Evolutionary conservation across 2,113 vertebrate species (phyloP), one percentile per base, ranked within the genome.

Genomic region (Artemisiospiza belli): DNA sequence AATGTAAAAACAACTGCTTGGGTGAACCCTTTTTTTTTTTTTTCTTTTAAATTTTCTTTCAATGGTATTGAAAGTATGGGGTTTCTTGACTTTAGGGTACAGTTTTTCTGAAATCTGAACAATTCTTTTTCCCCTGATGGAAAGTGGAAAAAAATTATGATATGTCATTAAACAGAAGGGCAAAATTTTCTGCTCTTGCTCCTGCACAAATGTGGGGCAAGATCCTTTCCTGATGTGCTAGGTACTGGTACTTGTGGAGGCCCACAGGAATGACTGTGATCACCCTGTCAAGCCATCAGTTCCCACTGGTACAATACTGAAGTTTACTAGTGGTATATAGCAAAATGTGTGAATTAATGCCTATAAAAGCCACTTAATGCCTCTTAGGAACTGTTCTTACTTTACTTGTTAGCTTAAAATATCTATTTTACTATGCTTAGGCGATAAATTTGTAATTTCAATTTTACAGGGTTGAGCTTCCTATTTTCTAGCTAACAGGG

Each of bases 241-340:
- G 16, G 5, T 27, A 28, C 54, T 16, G 33, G 19, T 55, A 69
- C 41, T n/a, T 66, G 22, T 68, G 35, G 16, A 88, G 22, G 19
- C 30, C 8, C 33, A 39, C 4, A 0, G 0, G 51, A 72, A 25
- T 31, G 30, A 44, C 44, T 76, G 16, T 0, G 1, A 5, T 54
- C 55, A 54, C 12, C 11, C 47, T 62, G 31, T 41, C 12, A 62
- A 41, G 17, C 39, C 66, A 47, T 44, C 11, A 12, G 25, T 20
- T 79, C n/a, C 25, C 10, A 10, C 11, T 61, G n/a, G 31, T 44
- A 37, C 12, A 73, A 6, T 44, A 18, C 19, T 54, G 55, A 72
- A 72, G 14, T 59, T 87, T 79, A 37, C 22, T 33, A 28, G 43
- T 25, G 63, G 3, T 51, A 6, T 46, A 24, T 11, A 81, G 51